These are phyloP conservation scores for Naja naja DNA, from an alignment of 2,113 vertebrate genomes.

Conservation along the genomic window DNA sequence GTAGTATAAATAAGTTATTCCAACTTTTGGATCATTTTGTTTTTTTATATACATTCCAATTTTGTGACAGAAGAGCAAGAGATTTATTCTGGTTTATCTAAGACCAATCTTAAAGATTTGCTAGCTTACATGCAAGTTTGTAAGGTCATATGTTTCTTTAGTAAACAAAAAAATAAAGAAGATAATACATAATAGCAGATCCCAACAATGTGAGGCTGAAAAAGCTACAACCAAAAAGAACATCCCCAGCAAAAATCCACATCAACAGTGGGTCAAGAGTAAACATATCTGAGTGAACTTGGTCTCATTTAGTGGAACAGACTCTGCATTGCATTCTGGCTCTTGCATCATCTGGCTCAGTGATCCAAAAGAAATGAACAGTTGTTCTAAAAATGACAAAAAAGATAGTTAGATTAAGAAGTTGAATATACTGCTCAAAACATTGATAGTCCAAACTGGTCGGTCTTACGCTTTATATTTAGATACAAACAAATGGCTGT, in stretches of 20 bases:
- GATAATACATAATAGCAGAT: not conserved
- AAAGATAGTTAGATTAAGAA: not conserved
- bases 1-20: constrained; percentile 48
- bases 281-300: not conserved
- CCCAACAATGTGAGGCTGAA: not conserved
- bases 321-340: not conserved
- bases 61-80: not conserved
- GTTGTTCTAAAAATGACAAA: not conserved
- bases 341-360: constrained; percentile 3
- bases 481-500: not conserved
- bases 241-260: not conserved
- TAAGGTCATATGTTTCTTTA: not conserved
- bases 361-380: not conserved
- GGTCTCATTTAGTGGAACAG: not conserved
- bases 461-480: not conserved
- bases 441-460: not conserved
- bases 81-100: not conserved
- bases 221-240: not conserved
- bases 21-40: constrained; percentile 29
- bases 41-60: constrained; percentile 23
- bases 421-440: not conserved
- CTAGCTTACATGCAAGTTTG: not conserved
- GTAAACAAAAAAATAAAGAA: not conserved
- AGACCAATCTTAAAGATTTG: not conserved
- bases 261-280: not conserved